Conservation (phyloP, 1,140 invertebrate genomes). For the Laupala kohalensis region DNA sequence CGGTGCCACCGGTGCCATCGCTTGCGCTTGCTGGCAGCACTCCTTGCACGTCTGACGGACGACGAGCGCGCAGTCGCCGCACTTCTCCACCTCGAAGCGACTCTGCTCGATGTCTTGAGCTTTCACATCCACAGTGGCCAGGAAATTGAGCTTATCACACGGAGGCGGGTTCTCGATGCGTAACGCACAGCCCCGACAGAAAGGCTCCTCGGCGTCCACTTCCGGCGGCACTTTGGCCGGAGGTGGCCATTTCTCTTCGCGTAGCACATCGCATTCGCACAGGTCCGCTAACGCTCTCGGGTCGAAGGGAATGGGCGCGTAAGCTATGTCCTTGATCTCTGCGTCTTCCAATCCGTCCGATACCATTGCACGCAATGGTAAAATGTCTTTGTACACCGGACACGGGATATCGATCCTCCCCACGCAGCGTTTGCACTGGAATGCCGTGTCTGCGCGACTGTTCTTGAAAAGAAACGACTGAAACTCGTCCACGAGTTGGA, state of each 20-base stretch:
- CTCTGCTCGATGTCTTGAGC: not conserved
- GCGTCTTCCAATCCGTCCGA: not conserved
- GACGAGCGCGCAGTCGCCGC: not conserved
- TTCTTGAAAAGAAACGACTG: conserved; percentile 23
- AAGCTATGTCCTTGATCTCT: not conserved
- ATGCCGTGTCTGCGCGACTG: conserved; percentile 20
- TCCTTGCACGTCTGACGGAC: not conserved
- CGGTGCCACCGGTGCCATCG: not conserved
- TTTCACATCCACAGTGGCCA: not conserved
- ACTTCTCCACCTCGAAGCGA: not conserved
- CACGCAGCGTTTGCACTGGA: conserved; percentile 16
- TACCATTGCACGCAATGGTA: not conserved
- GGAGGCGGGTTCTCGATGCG: not conserved
- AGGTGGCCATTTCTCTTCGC: not conserved
- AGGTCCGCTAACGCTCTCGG: not conserved
- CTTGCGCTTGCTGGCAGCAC: not conserved
- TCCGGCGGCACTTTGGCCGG: not conserved
- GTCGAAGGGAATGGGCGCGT: not conserved
- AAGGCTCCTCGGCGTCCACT: not conserved
- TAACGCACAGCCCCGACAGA: not conserved
- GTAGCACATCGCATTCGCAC: not conserved
- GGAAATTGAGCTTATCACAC: not conserved
- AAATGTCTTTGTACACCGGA: not conserved
- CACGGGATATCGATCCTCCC: not conserved
- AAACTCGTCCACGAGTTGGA: conserved; percentile 17